These are phyloP conservation scores for Drosophila phalerata DNA, from an alignment of 2,888 invertebrate genomes.

Conservation along the genomic window DNA sequence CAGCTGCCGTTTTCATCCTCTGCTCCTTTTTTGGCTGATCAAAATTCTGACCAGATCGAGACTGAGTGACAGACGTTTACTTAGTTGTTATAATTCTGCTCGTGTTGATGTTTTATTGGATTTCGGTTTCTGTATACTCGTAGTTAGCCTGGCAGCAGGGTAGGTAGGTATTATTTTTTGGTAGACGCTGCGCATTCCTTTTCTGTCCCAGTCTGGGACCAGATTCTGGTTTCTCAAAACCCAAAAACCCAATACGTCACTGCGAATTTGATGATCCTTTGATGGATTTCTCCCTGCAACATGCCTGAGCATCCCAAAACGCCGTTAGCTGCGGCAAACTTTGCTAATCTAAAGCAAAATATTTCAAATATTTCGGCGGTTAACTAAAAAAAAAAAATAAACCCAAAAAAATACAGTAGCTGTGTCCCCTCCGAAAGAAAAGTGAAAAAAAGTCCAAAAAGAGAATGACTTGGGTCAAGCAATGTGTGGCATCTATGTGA, in stretches of 20 bases:
- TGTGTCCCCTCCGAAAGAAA: not conserved
- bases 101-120: conserved; percentile 81
- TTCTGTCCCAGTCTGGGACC: conserved; percentile 26
- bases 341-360: conserved; percentile 74
- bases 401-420: conserved; percentile 9
- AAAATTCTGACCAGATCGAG: conserved; percentile 72
- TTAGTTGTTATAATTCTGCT: conserved; percentile 80
- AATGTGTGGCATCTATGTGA: conserved; percentile 70
- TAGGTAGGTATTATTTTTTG: conserved; percentile 40
- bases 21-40: conserved; percentile 69
- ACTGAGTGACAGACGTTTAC: conserved; percentile 78
- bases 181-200: conserved; percentile 58
- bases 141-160: conserved; percentile 10
- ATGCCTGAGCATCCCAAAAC: conserved; percentile 49
- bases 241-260: conserved; percentile 69
- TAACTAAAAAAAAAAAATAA: conserved; percentile 7
- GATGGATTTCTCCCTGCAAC: conserved; percentile 68
- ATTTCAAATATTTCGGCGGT: conserved; percentile 65
- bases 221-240: conserved; percentile 27
- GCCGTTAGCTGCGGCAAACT: conserved; percentile 69
- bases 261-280: conserved; percentile 76
- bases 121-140: conserved; percentile 35
- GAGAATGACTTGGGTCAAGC: conserved; percentile 29
- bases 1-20: conserved; percentile 65
- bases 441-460: conserved; percentile 10